Evolutionary conservation across 2,113 vertebrate genomes (phyloP).

Genomic region (Mesitornis unicolor): DNA sequence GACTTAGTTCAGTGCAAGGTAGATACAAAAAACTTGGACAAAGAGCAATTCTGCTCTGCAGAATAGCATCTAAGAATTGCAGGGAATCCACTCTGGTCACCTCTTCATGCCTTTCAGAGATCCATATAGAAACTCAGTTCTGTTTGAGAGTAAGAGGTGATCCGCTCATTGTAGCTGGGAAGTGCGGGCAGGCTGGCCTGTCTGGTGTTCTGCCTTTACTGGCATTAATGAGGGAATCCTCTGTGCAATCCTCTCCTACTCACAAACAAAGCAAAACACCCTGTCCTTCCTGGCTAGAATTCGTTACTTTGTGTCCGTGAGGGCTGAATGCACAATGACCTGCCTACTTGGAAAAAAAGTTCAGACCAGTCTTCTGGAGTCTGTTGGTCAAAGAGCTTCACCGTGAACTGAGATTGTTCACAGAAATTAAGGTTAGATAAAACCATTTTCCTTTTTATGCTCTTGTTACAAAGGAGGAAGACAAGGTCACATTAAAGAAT

Average conservation of each 20-base stretch:
- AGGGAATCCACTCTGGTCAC: background rate
- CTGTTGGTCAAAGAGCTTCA: background rate
- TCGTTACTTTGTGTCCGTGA: background rate
- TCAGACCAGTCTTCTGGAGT: background rate
- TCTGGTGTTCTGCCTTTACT: background rate
- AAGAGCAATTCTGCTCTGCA: background rate
- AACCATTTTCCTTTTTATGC: background rate
- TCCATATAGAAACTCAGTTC: rapidly evolving
- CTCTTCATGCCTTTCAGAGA: background rate
- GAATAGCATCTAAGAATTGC: background rate
- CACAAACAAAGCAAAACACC: background rate
- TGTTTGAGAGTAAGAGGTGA: background rate
- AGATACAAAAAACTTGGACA: background rate
- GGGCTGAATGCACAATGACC: background rate
- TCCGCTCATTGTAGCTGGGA: background rate
- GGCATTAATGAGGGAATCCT: background rate
- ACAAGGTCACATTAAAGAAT: background rate
- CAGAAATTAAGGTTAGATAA: background rate
- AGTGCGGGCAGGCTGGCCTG: background rate
- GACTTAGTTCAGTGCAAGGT: background rate
- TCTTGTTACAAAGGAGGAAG: background rate
- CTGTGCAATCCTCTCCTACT: background rate
- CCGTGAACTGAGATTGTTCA: background rate
- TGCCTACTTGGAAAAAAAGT: background rate
- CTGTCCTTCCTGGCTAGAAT: background rate